Evolutionary conservation across 2,888 invertebrate species (phyloP).

Genomic region (Polymixis flavicincta): DNA sequence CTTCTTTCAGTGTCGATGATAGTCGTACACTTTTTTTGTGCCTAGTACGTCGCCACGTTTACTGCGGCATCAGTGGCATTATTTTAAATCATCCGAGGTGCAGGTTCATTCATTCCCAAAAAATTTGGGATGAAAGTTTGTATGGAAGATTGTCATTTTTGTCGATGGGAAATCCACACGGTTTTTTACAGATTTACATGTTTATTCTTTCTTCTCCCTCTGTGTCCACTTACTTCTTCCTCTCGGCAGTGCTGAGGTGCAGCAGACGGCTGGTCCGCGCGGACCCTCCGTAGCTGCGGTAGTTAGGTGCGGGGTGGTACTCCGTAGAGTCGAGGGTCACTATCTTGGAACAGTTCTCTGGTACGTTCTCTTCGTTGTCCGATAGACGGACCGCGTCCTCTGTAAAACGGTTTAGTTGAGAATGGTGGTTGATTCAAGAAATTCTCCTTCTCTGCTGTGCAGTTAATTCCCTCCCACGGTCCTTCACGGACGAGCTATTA

Average conservation of each 20-base stretch:
- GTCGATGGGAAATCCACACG: background rate
- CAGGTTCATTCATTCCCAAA: no score
- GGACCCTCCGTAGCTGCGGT: slow-evolving; percentile 93
- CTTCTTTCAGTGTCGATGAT: no score
- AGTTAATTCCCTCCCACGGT: no score
- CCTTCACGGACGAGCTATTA: background rate
- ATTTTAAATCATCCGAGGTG: no score
- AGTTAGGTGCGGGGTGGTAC: slow-evolving; percentile 94
- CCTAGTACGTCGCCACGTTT: no score
- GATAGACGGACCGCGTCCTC: slow-evolving; percentile 93
- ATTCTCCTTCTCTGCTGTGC: background rate
- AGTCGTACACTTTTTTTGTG: no score
- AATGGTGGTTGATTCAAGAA: background rate
- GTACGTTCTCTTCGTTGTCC: slow-evolving; percentile 91
- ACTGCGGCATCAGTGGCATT: no score
- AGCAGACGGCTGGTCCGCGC: slow-evolving; percentile 90
- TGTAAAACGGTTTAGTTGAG: slow-evolving; percentile 52
- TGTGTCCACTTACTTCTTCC: slow-evolving; percentile 87
- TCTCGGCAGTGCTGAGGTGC: slow-evolving; percentile 92
- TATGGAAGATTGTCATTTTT: background rate
- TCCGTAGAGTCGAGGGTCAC: slow-evolving; percentile 92
- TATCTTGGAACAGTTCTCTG: slow-evolving; percentile 92
- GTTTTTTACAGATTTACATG: background rate
- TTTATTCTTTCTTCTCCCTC: background rate
- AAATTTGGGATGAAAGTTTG: background rate